Evolutionary conservation across 2,888 invertebrate genomes (phyloP).

Genomic region (Exephanes ischioxanthus): DNA sequence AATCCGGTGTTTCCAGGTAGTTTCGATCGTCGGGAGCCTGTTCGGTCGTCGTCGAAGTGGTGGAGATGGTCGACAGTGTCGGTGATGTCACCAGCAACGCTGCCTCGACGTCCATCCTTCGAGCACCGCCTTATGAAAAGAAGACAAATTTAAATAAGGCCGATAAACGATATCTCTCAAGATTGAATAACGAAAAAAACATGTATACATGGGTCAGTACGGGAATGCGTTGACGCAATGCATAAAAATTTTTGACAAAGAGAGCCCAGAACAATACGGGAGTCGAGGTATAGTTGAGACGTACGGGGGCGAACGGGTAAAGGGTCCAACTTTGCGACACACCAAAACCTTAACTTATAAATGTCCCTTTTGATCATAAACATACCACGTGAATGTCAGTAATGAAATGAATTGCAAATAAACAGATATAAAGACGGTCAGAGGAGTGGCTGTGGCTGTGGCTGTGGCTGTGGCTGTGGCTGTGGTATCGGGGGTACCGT

Average conservation of each 20-base stretch:
- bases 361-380: not conserved
- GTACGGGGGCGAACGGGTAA: slow-evolving; percentile 42
- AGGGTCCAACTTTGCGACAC: slow-evolving; percentile 57
- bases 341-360: slow-evolving; percentile 2
- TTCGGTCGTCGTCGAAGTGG: slow-evolving; percentile 63
- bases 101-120: slow-evolving; percentile 82
- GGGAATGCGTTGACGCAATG: not conserved
- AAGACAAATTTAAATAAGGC: not conserved
- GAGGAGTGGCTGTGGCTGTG: not conserved
- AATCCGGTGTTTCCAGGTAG: slow-evolving; percentile 76
- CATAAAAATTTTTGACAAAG: slow-evolving; percentile 54
- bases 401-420: not conserved
- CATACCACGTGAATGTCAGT: not conserved
- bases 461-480: not conserved
- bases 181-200: slow-evolving; percentile 2
- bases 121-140: slow-evolving; percentile 45
- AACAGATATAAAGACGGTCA: not conserved
- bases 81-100: slow-evolving; percentile 82
- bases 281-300: slow-evolving; percentile 46
- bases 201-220: not conserved
- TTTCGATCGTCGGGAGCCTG: slow-evolving; percentile 69
- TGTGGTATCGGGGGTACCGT: slow-evolving; percentile 63
- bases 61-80: slow-evolving; percentile 80
- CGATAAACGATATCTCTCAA: not conserved
- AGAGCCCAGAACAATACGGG: slow-evolving; percentile 44